Evolutionary conservation across 2,113 vertebrate species (phyloP).

Genomic region (Nematolebias whitei): DNA sequence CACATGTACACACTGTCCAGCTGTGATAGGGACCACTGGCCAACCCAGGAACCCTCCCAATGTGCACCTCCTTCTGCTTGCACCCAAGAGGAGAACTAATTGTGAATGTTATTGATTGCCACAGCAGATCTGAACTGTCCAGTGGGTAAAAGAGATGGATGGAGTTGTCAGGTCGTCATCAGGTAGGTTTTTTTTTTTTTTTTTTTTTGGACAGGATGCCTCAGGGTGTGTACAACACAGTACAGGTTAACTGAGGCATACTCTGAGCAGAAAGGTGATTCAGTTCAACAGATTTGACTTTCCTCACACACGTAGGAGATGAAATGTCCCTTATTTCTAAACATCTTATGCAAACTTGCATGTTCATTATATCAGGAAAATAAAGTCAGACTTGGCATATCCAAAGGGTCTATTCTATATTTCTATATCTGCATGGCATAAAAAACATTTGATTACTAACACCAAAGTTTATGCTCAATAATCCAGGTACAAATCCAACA

Average conservation of each 20-base stretch:
- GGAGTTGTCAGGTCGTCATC: slow-evolving; percentile 80
- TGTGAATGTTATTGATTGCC: slow-evolving; percentile 82
- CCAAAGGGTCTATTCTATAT: too few relatives aligned
- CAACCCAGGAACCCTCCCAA: slow-evolving; percentile 15
- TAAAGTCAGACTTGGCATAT: too few relatives aligned
- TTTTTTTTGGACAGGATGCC: slow-evolving; percentile 71
- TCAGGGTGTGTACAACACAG: slow-evolving; percentile 66
- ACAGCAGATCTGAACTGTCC: slow-evolving; percentile 66
- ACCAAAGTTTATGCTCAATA: too few relatives aligned
- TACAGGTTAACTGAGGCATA: slow-evolving; percentile 61
- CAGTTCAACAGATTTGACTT: slow-evolving; percentile 58
- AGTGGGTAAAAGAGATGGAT: slow-evolving; percentile 80
- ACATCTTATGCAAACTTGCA: neutral
- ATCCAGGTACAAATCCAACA: too few relatives aligned
- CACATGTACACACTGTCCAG: slow-evolving; percentile 61
- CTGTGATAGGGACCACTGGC: slow-evolving; percentile 59
- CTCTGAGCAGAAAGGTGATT: slow-evolving; percentile 29
- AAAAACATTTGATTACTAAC: too few relatives aligned
- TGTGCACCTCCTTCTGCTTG: slow-evolving; percentile 38
- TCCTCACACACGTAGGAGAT: slow-evolving; percentile 38
- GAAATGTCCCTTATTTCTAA: slow-evolving; percentile 38
- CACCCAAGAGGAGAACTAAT: slow-evolving; percentile 75
- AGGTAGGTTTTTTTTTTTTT: slow-evolving; percentile 67
- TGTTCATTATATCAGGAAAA: too few relatives aligned
- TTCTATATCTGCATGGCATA: too few relatives aligned